These are phyloP conservation scores for Poeciliopsis gracilis DNA, from an alignment of 2,797 vertebrate species.

Conservation along the genomic window DNA sequence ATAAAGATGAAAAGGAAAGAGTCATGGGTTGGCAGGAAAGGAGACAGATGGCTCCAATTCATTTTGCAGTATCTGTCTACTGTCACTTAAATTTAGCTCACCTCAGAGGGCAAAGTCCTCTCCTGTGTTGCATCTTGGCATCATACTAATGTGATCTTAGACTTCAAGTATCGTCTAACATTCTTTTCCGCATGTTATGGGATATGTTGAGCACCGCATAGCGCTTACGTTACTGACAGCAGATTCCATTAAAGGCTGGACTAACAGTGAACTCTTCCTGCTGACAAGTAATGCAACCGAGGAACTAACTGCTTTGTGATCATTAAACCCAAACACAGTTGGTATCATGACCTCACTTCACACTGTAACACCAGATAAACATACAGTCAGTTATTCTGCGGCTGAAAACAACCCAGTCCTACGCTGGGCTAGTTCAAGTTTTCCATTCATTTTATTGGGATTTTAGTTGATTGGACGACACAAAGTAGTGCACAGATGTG, in stretches of 20 bases:
- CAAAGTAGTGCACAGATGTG: background rate
- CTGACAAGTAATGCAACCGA: background rate
- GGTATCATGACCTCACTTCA: background rate
- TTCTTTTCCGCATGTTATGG: constrained; percentile 11
- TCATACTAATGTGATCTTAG: constrained; percentile 11
- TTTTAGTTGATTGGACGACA: background rate
- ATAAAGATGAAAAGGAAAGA: constrained; percentile 27
- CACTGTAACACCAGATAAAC: background rate
- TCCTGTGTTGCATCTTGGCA: constrained; percentile 24
- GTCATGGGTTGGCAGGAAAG: constrained; percentile 3
- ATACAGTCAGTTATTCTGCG: background rate
- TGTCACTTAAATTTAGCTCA: constrained; percentile 50
- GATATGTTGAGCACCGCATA: background rate
- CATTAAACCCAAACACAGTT: background rate
- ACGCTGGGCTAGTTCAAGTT: background rate
- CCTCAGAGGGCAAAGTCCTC: constrained; percentile 34
- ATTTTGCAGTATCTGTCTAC: constrained; percentile 52
- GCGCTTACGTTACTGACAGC: constrained; percentile 14
- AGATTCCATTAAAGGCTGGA: constrained; percentile 26
- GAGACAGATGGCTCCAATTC: constrained; percentile 65
- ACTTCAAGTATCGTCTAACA: constrained; percentile 15
- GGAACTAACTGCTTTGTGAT: background rate
- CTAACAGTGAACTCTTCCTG: constrained; percentile 4
- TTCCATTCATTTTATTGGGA: background rate
- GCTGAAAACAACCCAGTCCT: background rate